These are phyloP conservation scores for Enteromius viviparus DNA, from an alignment of 2,797 vertebrate genomes.

Conservation along the genomic window DNA sequence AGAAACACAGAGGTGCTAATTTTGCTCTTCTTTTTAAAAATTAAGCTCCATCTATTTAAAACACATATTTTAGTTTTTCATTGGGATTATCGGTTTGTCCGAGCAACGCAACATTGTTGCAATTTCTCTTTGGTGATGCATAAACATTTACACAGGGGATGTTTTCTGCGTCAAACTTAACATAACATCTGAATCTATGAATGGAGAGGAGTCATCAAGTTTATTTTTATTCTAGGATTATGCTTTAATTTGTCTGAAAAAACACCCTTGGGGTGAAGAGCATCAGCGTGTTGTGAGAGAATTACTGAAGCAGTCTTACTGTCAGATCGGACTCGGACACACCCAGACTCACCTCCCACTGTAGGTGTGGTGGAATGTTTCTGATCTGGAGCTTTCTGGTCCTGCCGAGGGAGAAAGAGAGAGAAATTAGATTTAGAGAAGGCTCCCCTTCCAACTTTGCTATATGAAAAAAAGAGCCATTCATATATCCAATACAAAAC, in stretches of 20 bases:
- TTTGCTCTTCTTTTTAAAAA: too few relatives aligned
- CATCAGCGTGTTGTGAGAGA: conserved; percentile 16
- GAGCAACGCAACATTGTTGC: neutral
- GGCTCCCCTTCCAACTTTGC: neutral
- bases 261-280: neutral
- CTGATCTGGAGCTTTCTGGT: conserved; percentile 95
- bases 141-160: neutral
- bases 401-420: conserved; percentile 72
- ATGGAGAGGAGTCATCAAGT: neutral
- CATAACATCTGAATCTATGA: neutral
- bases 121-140: neutral
- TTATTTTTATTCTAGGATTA: neutral
- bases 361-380: conserved; percentile 94
- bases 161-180: neutral
- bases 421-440: neutral
- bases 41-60: neutral
- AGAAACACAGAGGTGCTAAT: too few relatives aligned
- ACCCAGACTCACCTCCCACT: conserved; percentile 88
- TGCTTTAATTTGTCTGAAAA: conserved; percentile 13
- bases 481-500: neutral
- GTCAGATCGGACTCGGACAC: conserved; percentile 21
- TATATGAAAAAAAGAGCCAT: neutral
- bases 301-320: neutral
- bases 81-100: neutral
- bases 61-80: neutral